Conservation (phyloP, 1,140 invertebrate species). For the Bradysia coprophila region DNA sequence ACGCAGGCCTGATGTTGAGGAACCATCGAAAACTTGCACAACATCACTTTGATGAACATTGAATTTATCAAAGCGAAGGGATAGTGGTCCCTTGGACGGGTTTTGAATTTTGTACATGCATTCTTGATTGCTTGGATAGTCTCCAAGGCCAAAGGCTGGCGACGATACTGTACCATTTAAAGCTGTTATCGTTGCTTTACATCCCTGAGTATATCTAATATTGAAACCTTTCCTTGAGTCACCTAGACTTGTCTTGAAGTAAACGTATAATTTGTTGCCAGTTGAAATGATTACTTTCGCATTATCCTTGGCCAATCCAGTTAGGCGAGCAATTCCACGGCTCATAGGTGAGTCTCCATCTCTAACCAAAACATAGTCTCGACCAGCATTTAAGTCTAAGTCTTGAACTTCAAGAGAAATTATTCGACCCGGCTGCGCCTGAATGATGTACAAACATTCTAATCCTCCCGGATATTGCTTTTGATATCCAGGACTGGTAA, state of each 20-base stretch:
- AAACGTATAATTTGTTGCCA: constrained; percentile 72
- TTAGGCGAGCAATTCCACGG: constrained; percentile 60
- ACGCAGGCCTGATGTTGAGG: constrained; percentile 61
- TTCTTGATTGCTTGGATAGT: constrained; percentile 84
- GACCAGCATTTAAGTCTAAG: constrained; percentile 65
- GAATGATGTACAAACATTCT: constrained; percentile 84
- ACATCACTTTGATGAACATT: constrained; percentile 70
- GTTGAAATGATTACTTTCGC: constrained; percentile 79
- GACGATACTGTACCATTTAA: constrained; percentile 70
- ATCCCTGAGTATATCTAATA: constrained; percentile 76
- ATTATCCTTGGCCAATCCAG: constrained; percentile 58
- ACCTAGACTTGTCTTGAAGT: constrained; percentile 78
- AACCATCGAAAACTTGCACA: constrained; percentile 80
- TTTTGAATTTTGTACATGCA: constrained; percentile 77
- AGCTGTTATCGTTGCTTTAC: constrained; percentile 58
- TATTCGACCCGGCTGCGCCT: constrained; percentile 71
- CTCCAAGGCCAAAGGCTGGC: constrained; percentile 63
- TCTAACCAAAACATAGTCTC: constrained; percentile 75
- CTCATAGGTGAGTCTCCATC: constrained; percentile 77
- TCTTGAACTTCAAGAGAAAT: constrained; percentile 82
- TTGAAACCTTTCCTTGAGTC: constrained; percentile 82
- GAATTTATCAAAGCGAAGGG: constrained; percentile 73
- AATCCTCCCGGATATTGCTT: constrained; percentile 82
- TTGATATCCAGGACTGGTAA: constrained; percentile 82
- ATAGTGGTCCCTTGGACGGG: constrained; percentile 62